Base-by-base conservation (phyloP, 2,113 vertebrate species). In the Barnardius zonarius region DNA sequence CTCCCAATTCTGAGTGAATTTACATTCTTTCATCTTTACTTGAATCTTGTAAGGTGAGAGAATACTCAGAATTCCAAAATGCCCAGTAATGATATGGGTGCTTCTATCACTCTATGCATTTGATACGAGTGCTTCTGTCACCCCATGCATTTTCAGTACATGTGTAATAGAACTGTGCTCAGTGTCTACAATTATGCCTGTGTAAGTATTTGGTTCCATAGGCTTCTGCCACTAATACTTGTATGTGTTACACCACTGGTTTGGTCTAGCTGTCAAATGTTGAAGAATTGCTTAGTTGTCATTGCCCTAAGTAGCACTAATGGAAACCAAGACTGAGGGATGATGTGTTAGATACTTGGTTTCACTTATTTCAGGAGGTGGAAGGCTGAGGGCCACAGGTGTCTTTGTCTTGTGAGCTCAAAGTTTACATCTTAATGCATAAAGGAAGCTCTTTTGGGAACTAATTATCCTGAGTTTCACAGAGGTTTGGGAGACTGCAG, bases 381-480 rank as follows among this genome's bases (percentile, higher is more conserved):
- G 24, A 4, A 25, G 1, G 73, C 51, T 54, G 35, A 70, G 44
- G 20, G 37, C 35, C 39, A 61, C 25, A 17, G 20, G 13, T 77
- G 28, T 69, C 62, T 82, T 48, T 67, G 18, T 85, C 6, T 70
- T 59, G 67, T 17, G 11, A 82, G 28, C 51, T 86, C 24, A 22
- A 57, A 66, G 22, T 28, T 78, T 78, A 18, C 4, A 17, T 41
- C 41, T 70, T 81, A 35, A 67, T 67, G 18, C n/a, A n/a, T 37
- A 30, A 78, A 81, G 61, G 24, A 70, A 91, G 13, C 8, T 70
- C 35, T 17, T 20, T 39, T 35, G 30, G 54, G 80, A 72, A 63
- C 92, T 78, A 82, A 64, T 90, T 92, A 91, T 57, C 51, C 9
- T 8, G 61, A 78, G 76, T 78, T 59, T 63, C 22, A 72, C 9